Evolutionary conservation across 2,888 invertebrate species (phyloP).

Genomic region (Himalopsyche anomala): DNA sequence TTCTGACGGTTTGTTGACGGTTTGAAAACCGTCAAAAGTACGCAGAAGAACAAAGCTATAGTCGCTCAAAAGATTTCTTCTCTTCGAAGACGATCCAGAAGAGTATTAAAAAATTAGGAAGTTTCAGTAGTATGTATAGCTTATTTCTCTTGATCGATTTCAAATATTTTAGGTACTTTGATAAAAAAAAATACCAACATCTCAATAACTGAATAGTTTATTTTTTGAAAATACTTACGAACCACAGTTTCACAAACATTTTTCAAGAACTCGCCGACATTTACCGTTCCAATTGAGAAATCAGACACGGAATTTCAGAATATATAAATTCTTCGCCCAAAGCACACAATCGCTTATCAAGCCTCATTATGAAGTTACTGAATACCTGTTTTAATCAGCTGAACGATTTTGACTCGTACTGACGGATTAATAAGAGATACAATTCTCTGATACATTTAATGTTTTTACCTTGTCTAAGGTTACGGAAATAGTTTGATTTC

Average conservation of each 20-base stretch:
- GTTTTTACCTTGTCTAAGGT: constrained; percentile 6
- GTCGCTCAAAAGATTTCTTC: too few species aligned
- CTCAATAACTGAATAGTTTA: too few species aligned
- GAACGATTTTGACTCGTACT: background rate
- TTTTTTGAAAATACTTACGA: background rate
- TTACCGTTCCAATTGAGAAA: constrained; percentile 17
- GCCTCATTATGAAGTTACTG: background rate
- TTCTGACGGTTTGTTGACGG: too few species aligned
- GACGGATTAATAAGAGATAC: background rate
- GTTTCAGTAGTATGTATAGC: too few species aligned
- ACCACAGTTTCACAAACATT: background rate
- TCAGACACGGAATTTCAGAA: constrained; percentile 5
- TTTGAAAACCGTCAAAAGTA: too few species aligned
- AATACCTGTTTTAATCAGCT: background rate
- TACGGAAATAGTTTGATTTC: constrained; percentile 12
- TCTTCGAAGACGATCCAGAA: too few species aligned
- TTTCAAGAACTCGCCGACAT: background rate
- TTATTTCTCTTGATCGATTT: too few species aligned
- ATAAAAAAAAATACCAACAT: too few species aligned
- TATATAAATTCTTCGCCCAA: background rate
- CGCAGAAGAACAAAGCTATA: too few species aligned
- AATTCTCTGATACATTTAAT: background rate
- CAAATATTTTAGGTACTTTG: too few species aligned
- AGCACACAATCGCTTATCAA: constrained; percentile 11
- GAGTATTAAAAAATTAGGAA: too few species aligned